phyloP scores from a whole-genome alignment of 2,113 vertebrate species.

The Tachuris rubrigastra region DNA sequence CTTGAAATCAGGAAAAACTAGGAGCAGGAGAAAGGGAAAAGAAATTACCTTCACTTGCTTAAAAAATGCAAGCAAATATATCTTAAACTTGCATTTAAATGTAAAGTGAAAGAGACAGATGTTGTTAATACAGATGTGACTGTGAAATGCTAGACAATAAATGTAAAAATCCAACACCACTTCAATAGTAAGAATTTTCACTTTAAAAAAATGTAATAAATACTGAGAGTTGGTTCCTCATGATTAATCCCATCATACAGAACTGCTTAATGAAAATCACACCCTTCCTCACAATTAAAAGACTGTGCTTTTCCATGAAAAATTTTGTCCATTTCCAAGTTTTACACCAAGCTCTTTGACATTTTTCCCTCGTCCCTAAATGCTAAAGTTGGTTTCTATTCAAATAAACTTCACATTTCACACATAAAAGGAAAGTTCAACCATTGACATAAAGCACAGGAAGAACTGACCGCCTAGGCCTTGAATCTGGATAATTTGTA shows the following conservation, averaged over 20 bases:
- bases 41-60: not conserved
- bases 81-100: not conserved
- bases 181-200: not conserved
- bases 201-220: not conserved
- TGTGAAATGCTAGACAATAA: not conserved
- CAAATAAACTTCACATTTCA: not conserved
- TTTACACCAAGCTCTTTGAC: not conserved
- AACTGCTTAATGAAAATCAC: not conserved
- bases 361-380: not conserved
- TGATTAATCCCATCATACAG: not conserved
- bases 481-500: not conserved
- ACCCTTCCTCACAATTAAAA: not conserved
- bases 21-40: not conserved
- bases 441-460: not conserved
- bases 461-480: not conserved
- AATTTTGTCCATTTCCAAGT: not conserved
- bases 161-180: not conserved
- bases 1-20: not conserved
- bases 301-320: not conserved
- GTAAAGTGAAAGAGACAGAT: not conserved
- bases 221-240: not conserved
- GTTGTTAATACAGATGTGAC: not conserved
- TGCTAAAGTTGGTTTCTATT: not conserved
- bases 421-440: not conserved
- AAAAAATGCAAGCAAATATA: not conserved